These are phyloP conservation scores for Meta bourneti DNA, from an alignment of 2,888 invertebrate genomes.

Conservation along the genomic window DNA sequence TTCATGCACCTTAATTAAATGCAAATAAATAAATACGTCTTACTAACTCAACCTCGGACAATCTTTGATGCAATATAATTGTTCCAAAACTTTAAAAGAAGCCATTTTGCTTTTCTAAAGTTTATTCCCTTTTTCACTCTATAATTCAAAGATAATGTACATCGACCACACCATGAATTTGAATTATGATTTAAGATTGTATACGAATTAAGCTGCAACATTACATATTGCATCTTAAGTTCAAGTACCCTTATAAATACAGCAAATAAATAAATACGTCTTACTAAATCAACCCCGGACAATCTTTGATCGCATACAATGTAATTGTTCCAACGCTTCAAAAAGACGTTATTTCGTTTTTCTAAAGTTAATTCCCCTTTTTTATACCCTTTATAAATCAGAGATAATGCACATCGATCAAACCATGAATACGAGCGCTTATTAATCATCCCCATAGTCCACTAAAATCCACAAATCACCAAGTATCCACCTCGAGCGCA, in stretches of 20 bases:
- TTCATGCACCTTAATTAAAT: not conserved
- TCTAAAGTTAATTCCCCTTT: not conserved
- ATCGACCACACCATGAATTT: not conserved
- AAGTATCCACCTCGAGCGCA: not conserved
- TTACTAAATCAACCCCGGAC: not conserved
- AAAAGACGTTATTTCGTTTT: not conserved
- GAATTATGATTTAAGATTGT: too few relatives aligned
- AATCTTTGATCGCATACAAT: not conserved
- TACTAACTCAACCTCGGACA: not conserved
- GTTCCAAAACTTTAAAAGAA: not conserved
- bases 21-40: not conserved
- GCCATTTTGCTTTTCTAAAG: not conserved
- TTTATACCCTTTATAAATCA: not conserved
- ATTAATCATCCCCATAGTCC: not conserved
- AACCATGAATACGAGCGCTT: not conserved
- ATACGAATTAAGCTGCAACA: too few relatives aligned
- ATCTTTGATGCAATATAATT: not conserved
- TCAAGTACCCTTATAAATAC: not conserved
- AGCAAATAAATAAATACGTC: not conserved
- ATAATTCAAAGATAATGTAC: not conserved
- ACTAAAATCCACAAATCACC: conserved; percentile 1
- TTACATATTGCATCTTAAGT: not conserved
- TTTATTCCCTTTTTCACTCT: not conserved
- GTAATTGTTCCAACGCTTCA: not conserved
- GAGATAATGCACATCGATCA: not conserved